Base-by-base conservation (phyloP, 1,140 invertebrate genomes). In the Sweltsa coloradensis region DNA sequence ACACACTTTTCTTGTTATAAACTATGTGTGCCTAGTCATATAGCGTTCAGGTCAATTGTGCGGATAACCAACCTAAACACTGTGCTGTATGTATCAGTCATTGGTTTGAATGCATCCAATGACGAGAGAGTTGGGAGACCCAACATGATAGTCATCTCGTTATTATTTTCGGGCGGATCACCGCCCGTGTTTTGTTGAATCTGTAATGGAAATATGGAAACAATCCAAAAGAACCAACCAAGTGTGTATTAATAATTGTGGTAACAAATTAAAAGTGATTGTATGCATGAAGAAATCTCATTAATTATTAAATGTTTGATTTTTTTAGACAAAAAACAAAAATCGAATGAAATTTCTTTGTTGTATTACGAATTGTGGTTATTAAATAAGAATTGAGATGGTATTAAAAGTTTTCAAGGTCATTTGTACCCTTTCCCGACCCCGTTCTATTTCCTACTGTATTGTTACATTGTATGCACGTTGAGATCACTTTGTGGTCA, bases 11-110 rank as follows among this genome's bases (percentile, higher is more conserved):
- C 47, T 52, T 41, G 49, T 52, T 41, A 44, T 50, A 45, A 50
- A 52, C 51, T 52, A 52, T 46, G 51, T 52, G 51, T 52, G 51
- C 51, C 51, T 52, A 52, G 51, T 52, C 51, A 52, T 49, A 49
- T 47, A 48, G n/a, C n/a, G 41, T 31, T 52, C 47, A 52, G 47
- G 47, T 49, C 31, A 52, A 52, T 45, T 45, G 45, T 52, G 46
- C 24, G 42, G 46, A 44, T 29, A 41, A 52, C 45, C 26, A 34
- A 50, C 26, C 27, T 25, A 31, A 43, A 24, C 23, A 37, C 41
- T 36, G 29, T 23, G 24, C 36, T 34, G 26, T 26, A 25, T 22
- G 39, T 37, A 49, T 44, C 24, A 47, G 24, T 42, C 40, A 37
- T 50, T 50, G 42, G 27, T 34, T 31, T 18, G 6, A 44, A 27